phyloP scores from a whole-genome alignment of 2,113 vertebrate genomes.

The Osmerus eperlanus region DNA sequence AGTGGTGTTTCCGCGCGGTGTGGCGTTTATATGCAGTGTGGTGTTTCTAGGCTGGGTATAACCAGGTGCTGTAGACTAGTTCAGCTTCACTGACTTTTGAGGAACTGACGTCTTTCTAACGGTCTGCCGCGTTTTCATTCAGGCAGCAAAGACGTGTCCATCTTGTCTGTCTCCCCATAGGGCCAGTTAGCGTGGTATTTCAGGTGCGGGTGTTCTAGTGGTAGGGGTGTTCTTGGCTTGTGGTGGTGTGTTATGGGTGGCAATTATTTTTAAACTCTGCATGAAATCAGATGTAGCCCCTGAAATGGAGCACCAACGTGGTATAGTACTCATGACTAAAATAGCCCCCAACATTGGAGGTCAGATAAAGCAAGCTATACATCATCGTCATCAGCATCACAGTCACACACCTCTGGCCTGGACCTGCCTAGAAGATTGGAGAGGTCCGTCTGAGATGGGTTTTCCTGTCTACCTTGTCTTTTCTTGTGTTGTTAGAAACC shows the following conservation, averaged over 20 bases:
- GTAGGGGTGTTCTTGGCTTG: too few relatives aligned
- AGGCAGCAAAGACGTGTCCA: too few relatives aligned
- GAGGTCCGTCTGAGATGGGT: not conserved
- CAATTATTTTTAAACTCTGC: not conserved
- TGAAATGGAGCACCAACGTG: conserved; percentile 1
- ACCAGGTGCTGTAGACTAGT: too few relatives aligned
- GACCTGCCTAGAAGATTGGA: not conserved
- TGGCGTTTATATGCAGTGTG: too few relatives aligned
- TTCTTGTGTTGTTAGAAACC: not conserved
- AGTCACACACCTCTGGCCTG: not conserved
- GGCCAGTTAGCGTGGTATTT: too few relatives aligned
- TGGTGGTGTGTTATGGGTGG: not conserved
- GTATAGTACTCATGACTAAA: not conserved
- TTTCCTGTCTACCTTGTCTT: not conserved
- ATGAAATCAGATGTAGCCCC: not conserved
- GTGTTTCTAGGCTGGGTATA: too few relatives aligned
- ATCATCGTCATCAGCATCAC: not conserved
- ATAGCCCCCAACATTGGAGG: not conserved
- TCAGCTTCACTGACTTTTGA: too few relatives aligned
- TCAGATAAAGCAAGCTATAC: not conserved
- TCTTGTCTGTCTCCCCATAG: too few relatives aligned
- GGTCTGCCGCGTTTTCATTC: too few relatives aligned
- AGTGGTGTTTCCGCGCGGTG: not conserved
- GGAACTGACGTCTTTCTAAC: too few relatives aligned
- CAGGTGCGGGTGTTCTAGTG: too few relatives aligned